These are phyloP conservation scores for Hydraecia micacea DNA, from an alignment of 2,888 invertebrate species.

Conservation along the genomic window DNA sequence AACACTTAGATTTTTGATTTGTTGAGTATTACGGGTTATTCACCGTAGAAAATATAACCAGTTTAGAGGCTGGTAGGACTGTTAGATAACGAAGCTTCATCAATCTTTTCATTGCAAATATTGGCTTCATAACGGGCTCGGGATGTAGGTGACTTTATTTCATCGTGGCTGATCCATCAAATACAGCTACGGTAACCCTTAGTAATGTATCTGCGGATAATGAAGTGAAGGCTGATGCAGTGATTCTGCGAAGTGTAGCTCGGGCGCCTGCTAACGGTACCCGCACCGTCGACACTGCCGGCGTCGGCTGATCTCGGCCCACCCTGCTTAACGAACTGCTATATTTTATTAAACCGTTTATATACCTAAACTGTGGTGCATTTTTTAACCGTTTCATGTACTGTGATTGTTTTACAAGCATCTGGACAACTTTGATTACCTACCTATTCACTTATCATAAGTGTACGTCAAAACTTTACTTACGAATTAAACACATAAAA, in stretches of 20 bases:
- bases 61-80: constrained; percentile 3
- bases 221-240: constrained; percentile 59
- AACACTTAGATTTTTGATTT: constrained; percentile 21
- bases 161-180: constrained; percentile 38
- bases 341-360: constrained; percentile 48
- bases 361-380: constrained; percentile 1
- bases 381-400: background rate
- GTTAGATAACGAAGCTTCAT: constrained; percentile 23
- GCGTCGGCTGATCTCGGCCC: constrained; percentile 56
- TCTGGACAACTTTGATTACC: background rate
- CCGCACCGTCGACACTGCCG: constrained; percentile 35
- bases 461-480: background rate
- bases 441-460: background rate
- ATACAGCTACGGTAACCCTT: constrained; percentile 45
- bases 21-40: constrained; percentile 15
- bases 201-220: constrained; percentile 47
- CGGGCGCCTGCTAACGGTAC: constrained; percentile 64
- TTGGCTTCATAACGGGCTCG: constrained; percentile 30
- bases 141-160: constrained; percentile 40
- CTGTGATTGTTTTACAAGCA: background rate
- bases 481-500: constrained; percentile 4
- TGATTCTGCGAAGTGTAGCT: constrained; percentile 63
- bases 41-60: constrained; percentile 16
- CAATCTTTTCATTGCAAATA: constrained; percentile 38
- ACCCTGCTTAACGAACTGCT: constrained; percentile 47